Conservation (phyloP, 2,888 invertebrate genomes). For the Pachymerium ferrugineum region DNA sequence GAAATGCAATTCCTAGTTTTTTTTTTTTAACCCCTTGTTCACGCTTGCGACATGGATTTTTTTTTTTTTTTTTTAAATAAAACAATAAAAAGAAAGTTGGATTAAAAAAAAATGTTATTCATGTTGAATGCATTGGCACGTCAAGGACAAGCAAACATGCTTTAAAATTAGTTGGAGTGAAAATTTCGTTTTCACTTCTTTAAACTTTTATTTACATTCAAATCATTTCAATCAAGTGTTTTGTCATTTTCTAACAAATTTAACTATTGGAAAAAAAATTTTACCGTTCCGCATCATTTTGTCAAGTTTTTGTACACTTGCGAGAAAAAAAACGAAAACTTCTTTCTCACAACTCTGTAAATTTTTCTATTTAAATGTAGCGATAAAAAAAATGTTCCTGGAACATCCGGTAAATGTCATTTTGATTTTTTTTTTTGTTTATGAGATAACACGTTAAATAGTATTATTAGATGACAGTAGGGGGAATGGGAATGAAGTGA, state of each 20-base stretch:
- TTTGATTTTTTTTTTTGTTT: neutral
- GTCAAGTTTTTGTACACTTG: too few species aligned
- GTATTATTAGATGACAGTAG: too few species aligned
- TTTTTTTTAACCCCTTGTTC: neutral
- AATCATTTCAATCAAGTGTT: too few species aligned
- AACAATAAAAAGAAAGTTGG: neutral
- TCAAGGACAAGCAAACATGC: slow-evolving; percentile 6
- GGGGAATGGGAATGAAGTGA: neutral
- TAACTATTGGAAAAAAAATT: neutral
- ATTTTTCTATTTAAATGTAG: neutral
- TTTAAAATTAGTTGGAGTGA: neutral
- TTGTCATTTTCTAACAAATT: neutral
- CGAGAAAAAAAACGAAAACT: too few species aligned
- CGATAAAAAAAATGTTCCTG: neutral
- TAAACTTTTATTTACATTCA: too few species aligned
- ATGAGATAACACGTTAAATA: too few species aligned
- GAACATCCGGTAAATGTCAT: neutral
- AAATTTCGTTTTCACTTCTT: slow-evolving; percentile 23
- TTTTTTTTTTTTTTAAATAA: neutral
- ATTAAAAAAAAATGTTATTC: slow-evolving; percentile 14
- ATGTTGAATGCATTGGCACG: slow-evolving; percentile 22
- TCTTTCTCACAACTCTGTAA: neutral
- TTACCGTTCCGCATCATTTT: too few species aligned
- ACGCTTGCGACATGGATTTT: slow-evolving; percentile 14
- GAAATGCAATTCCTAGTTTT: neutral